Evolutionary conservation across 1,140 invertebrate genomes (phyloP), one percentile per base, ranked within the genome.

Genomic region (Cyclargus thomasi): DNA sequence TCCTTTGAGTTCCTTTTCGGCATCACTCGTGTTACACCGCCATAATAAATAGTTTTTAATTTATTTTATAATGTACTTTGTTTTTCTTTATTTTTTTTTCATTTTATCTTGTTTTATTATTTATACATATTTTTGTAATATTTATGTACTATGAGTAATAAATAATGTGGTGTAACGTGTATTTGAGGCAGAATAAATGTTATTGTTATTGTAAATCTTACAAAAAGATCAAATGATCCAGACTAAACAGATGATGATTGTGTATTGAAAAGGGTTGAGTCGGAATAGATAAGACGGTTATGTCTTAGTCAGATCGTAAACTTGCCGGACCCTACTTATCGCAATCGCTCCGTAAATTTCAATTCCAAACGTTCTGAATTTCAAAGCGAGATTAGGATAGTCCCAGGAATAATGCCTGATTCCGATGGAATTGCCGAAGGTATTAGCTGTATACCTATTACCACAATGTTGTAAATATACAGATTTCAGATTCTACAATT

Each of bases 241-340:
- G 10, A 47, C 8, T 47, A 47, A 47, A 16, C 39, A 0, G 39
- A 39, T 67, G 36, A 62, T 14, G 62, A 70, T 70, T 55, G 53
- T 53, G 59, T 64, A 75, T 74, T 81, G 81, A 85, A 83, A 85
- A 86, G 83, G 83, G 80, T 84, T 81, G 71, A 79, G 77, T 77
- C 78, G 73, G 69, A 63, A 71, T 72, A 83, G 86, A 88, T 86
- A 86, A 86, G 77, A 77, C 81, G 78, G 80, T 80, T 79, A 74
- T 75, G 81, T 81, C 83, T 82, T 85, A 81, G 75, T 76, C 81
- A 79, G 79, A 76, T 85, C 79, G 79, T 85, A 85, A 86, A 82
- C 76, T 70, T 73, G 67, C 74, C 70, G 70, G 79, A 78, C 76
- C 79, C 78, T 76, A 77, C 75, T 78, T 85, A 86, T 83, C 83